A percentile compares a stretch with the other conserved stretches of the same genome.
Conservation (phyloP, 1,140 invertebrate genomes). For the Atta colombica region DNA sequence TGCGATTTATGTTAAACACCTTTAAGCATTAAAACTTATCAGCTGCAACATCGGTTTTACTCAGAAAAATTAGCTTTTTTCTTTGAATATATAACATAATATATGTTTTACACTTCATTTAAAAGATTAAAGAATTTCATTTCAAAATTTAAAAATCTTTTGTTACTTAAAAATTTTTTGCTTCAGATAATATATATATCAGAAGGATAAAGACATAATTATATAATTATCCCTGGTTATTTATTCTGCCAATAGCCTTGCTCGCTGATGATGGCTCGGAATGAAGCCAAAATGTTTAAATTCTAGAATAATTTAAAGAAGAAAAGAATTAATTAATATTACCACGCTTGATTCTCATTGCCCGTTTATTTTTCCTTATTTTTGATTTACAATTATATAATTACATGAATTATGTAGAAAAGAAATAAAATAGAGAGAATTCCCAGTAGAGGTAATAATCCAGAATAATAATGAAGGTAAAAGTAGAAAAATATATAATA, state of each 20-base stretch:
- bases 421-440: background rate
- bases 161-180: background rate
- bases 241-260: too few relatives aligned
- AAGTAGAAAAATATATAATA: background rate
- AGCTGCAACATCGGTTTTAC: background rate
- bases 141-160: background rate
- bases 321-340: too few relatives aligned
- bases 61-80: background rate
- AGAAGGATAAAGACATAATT: background rate
- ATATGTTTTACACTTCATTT: background rate
- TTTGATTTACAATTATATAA: too few relatives aligned
- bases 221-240: too few relatives aligned
- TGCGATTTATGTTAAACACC: background rate
- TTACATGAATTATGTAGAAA: background rate
- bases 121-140: background rate
- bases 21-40: slow-evolving; percentile 16
- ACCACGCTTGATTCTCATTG: too few relatives aligned
- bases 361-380: too few relatives aligned
- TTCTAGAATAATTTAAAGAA: too few relatives aligned
- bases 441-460: background rate
- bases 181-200: background rate
- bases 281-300: too few relatives aligned
- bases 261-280: too few relatives aligned
- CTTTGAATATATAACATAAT: background rate
- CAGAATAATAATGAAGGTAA: background rate